Evolutionary conservation across 2,113 vertebrate genomes (phyloP), one percentile per base, ranked within the genome.

Genomic region (Rhegmatorhina hoffmannsi): DNA sequence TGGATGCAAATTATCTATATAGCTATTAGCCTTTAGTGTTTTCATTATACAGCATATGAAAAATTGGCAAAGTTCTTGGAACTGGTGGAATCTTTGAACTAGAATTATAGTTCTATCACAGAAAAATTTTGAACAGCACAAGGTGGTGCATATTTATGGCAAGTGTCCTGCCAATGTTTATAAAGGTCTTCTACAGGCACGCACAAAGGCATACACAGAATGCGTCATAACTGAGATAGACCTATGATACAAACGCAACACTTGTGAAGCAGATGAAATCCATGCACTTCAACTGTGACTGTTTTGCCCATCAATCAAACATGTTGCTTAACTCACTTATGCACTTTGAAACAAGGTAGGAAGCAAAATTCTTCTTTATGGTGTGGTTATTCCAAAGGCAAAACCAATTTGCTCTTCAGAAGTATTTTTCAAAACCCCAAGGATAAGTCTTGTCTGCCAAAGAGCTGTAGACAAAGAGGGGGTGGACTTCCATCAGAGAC

Each of bases 401-500:
- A 89, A 76, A 74, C 44, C 31, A 60, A 69, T 34, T 53, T 91
- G 36, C 24, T 95, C 55, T 88, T 91, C 81, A 85, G 60, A 93
- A 83, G n/a, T 46, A 33, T 31, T 90, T 95, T 68, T 89, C 55
- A 91, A 76, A 96, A 92, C 66, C 89, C 62, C 66, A 77, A 64
- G 64, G 76, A 88, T 77, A 79, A 89, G 25, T 55, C 20, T 78
- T 94, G 46, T 82, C 47, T 79, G 34, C 81, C 20, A 92, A 74
- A 88, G 43, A 67, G 31, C 53, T 90, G 76, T 64, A 96, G 91
- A 96, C 94, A 94, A 83, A 93, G 82, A 94, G 93, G 92, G 94
- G 96, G 88, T 82, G 92, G 94, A 93, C 87, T 94, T 94, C 82
- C 40, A 89, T 91, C 84, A 87, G 66, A 92, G 69, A 58, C 31